These are phyloP conservation scores for Nymphalis polychloros DNA, from an alignment of 2,888 invertebrate species.

Conservation along the genomic window DNA sequence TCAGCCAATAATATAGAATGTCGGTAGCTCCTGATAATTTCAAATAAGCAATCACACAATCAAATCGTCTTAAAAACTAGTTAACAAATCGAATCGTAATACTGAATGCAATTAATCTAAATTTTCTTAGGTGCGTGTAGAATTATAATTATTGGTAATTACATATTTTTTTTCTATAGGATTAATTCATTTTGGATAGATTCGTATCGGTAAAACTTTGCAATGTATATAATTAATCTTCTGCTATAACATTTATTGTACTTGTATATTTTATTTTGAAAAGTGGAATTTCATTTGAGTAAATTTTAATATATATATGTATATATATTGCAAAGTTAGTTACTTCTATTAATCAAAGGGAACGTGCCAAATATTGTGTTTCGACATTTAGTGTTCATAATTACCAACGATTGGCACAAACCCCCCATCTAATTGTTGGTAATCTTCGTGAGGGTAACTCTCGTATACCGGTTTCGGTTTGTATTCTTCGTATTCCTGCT, in stretches of 20 bases:
- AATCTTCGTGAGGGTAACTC: conserved; percentile 44
- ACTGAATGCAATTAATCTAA: conserved; percentile 5
- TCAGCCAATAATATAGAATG: background rate
- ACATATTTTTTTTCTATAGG: background rate
- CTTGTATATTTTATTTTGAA: background rate
- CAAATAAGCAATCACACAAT: background rate
- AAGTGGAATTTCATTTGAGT: background rate
- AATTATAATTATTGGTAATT: background rate
- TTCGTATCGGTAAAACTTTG: background rate
- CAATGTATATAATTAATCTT: background rate
- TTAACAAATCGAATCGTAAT: conserved; percentile 23
- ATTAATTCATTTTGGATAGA: background rate
- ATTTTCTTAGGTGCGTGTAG: conserved; percentile 1
- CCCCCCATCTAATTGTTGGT: conserved; percentile 61
- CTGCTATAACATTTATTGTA: too few relatives aligned
- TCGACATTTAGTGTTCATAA: conserved; percentile 53
- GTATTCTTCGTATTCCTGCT: conserved; percentile 18
- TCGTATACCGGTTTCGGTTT: conserved; percentile 33
- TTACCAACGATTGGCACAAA: conserved; percentile 62
- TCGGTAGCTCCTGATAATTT: background rate
- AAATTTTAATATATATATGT: background rate
- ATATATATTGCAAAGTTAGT: conserved; percentile 1
- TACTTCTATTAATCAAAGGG: background rate
- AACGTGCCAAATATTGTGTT: background rate
- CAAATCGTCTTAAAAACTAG: conserved; percentile 31